Evolutionary conservation across 1,140 invertebrate genomes (phyloP).

Genomic region (Cotesia vestalis): DNA sequence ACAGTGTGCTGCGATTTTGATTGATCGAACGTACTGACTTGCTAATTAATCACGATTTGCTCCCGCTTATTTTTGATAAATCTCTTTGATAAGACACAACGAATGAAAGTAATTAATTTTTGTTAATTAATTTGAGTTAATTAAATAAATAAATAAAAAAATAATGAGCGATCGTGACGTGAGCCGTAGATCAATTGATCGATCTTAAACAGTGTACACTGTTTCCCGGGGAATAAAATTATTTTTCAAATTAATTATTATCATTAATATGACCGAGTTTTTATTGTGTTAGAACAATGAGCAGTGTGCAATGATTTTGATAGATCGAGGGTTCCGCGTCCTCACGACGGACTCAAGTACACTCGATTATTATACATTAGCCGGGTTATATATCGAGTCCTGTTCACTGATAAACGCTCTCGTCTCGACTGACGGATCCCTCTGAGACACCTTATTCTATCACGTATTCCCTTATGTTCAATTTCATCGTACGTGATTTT

Average conservation of each 20-base stretch:
- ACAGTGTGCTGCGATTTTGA: slow-evolving; percentile 44
- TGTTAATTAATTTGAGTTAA: no score
- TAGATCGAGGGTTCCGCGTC: slow-evolving; percentile 32
- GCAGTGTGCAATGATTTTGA: slow-evolving; percentile 40
- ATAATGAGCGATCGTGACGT: slow-evolving; percentile 36
- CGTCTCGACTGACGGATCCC: slow-evolving; percentile 41
- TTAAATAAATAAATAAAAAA: neutral
- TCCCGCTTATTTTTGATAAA: slow-evolving; percentile 20
- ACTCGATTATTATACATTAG: slow-evolving; percentile 14
- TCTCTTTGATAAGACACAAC: no score
- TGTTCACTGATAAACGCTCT: slow-evolving; percentile 32
- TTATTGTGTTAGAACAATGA: neutral
- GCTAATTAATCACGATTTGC: slow-evolving; percentile 40
- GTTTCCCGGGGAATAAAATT: slow-evolving; percentile 13
- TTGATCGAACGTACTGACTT: slow-evolving; percentile 39
- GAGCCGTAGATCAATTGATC: slow-evolving; percentile 35
- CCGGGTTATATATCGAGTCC: neutral
- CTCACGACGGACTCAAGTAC: slow-evolving; percentile 26
- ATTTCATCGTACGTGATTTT: slow-evolving; percentile 25
- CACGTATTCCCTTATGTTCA: slow-evolving; percentile 22
- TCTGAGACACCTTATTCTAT: slow-evolving; percentile 24
- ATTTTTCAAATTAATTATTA: slow-evolving; percentile 14
- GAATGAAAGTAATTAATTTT: no score
- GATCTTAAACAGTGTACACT: slow-evolving; percentile 39
- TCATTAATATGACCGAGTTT: neutral